Percentiles rank a stretch among this genome's conserved stretches.
Conservation (phyloP, 2,113 vertebrate genomes). For the Corythornis madagascariensis region DNA sequence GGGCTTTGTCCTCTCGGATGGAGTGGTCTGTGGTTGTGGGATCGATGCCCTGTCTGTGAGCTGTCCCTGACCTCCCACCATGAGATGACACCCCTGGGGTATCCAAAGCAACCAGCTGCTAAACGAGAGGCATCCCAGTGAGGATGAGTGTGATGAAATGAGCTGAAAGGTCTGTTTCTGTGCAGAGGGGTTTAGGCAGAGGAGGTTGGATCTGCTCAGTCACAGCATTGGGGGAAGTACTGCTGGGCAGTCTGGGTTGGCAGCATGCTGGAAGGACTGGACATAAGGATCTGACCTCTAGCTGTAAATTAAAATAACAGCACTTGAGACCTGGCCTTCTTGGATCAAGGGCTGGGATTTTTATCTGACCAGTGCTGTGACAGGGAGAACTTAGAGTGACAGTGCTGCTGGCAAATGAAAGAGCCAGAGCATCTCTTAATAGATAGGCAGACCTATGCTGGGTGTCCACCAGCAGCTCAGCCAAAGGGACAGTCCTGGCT, state of each 20-base stretch:
- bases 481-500: accelerated
- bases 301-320: background rate
- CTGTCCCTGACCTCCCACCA: background rate
- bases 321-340: background rate
- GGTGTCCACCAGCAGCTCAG: background rate
- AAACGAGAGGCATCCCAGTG: background rate
- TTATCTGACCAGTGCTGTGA: background rate
- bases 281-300: background rate
- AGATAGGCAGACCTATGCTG: background rate
- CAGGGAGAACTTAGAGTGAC: background rate
- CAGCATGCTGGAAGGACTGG: background rate
- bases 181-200: background rate
- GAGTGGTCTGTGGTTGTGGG: background rate
- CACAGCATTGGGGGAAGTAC: accelerated
- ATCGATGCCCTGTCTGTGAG: background rate
- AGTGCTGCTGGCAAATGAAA: background rate
- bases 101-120: background rate
- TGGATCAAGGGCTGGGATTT: background rate
- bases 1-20: background rate
- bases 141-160: background rate
- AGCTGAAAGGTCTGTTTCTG: background rate
- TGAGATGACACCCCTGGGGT: background rate
- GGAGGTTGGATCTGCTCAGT: background rate
- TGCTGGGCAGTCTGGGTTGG: background rate
- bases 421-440: background rate